phyloP scores from a whole-genome alignment of 2,113 vertebrate species.

The Cricetomys ansorgei region DNA sequence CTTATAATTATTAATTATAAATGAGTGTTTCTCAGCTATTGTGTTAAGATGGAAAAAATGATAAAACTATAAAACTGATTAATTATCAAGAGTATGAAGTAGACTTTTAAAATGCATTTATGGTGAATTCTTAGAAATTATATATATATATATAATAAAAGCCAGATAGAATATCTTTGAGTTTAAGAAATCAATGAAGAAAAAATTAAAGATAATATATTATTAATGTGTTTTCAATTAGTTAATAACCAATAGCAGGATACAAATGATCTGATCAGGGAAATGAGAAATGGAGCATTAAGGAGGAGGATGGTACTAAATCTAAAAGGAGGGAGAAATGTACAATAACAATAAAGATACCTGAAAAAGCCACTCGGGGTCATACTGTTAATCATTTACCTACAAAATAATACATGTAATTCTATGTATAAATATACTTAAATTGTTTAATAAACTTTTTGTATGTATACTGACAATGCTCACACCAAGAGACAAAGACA shows the following conservation, averaged over 20 bases:
- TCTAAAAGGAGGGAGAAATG: no score
- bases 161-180: neutral
- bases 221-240: constrained; percentile 29
- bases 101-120: neutral
- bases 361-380: neutral
- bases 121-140: no score
- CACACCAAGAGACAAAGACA: neutral
- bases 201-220: constrained; percentile 1
- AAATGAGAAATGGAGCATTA: neutral
- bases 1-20: neutral
- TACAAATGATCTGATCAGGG: neutral
- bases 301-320: neutral
- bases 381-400: neutral
- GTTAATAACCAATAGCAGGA: neutral
- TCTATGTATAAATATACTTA: neutral
- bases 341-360: neutral
- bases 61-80: neutral
- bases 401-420: neutral
- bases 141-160: neutral
- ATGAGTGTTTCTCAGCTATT: neutral
- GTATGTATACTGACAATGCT: neutral
- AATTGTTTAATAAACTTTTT: neutral
- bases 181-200: neutral
- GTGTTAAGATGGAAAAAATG: neutral
- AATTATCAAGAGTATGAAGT: neutral